Conservation (phyloP, 1,140 invertebrate genomes). For the Drosophila cardini region DNA sequence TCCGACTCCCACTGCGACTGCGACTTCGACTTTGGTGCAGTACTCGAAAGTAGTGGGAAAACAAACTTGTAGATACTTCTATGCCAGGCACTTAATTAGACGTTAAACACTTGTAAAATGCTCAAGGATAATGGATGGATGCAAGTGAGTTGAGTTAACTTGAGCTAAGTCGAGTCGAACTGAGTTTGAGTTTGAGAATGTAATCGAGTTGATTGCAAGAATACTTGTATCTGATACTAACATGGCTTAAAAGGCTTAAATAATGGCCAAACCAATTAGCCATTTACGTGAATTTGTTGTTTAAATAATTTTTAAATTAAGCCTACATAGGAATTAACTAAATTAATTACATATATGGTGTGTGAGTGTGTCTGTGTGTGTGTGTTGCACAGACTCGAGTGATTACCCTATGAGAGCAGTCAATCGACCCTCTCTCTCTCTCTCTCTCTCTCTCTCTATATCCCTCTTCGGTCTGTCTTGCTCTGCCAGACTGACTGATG, state of each 20-base stretch:
- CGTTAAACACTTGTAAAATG: conserved; percentile 81
- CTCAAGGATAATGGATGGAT: conserved; percentile 76
- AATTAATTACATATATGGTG: conserved; percentile 62
- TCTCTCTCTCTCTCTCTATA: background rate
- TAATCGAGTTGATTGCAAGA: conserved; percentile 19
- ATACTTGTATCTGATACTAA: conserved; percentile 14
- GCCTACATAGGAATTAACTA: conserved; percentile 42
- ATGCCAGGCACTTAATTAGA: conserved; percentile 80
- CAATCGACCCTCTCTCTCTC: conserved; percentile 4
- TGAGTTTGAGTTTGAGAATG: conserved; percentile 22
- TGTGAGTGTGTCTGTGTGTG: conserved; percentile 5
- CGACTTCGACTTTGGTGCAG: conserved; percentile 35
- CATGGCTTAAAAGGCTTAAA: background rate
- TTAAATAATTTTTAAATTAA: conserved; percentile 5
- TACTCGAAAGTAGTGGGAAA: conserved; percentile 42
- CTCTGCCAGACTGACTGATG: conserved; percentile 9
- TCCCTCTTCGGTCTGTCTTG: too few species aligned
- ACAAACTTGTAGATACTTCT: conserved; percentile 63
- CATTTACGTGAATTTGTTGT: conserved; percentile 4
- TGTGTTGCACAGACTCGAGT: conserved; percentile 43
- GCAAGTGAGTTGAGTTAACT: conserved; percentile 30
- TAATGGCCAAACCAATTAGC: conserved; percentile 35
- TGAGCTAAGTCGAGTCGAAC: conserved; percentile 21
- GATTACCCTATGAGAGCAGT: conserved; percentile 37
- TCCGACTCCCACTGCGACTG: conserved; percentile 24